Conservation (phyloP, 2,113 vertebrate genomes). For the Trachemys scripta region DNA sequence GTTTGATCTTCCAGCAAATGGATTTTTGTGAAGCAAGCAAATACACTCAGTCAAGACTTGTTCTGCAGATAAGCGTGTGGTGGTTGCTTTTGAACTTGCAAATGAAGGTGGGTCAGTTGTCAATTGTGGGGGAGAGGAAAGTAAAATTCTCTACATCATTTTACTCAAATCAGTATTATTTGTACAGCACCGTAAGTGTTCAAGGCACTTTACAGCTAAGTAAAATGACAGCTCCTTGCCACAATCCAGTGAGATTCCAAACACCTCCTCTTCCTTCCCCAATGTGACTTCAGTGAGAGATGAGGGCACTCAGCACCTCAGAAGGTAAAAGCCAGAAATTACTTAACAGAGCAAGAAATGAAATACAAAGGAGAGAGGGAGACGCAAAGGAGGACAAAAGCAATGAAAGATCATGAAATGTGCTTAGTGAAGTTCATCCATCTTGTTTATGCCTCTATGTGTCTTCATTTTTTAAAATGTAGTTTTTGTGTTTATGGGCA, state of each 20-base stretch:
- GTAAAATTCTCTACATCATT: not conserved
- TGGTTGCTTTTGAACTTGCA: constrained; percentile 18
- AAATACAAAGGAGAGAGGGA: not conserved
- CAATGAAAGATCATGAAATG: not conserved
- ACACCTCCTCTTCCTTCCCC: not conserved
- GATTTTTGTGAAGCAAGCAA: constrained; percentile 66
- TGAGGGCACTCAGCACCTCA: not conserved
- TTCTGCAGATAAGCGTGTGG: constrained; percentile 34
- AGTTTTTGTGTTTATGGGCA: not conserved
- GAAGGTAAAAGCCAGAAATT: not conserved
- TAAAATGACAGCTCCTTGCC: not conserved
- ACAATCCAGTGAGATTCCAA: not conserved
- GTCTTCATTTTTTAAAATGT: not conserved
- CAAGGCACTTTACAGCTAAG: not conserved
- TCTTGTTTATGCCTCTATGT: not conserved
- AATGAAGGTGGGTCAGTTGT: not conserved
- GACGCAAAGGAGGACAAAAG: not conserved
- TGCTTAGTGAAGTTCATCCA: not conserved
- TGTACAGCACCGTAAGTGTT: not conserved
- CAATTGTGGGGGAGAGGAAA: not conserved
- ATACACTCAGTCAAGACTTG: constrained; percentile 57
- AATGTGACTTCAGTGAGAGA: not conserved
- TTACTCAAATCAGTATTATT: not conserved
- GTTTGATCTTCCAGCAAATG: constrained; percentile 66
- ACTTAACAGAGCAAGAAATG: not conserved